A percentile compares a stretch with the other conserved stretches of the same genome.
Evolutionary conservation across 2,888 invertebrate species (phyloP).

Genomic region (Diabrotica balteata): DNA sequence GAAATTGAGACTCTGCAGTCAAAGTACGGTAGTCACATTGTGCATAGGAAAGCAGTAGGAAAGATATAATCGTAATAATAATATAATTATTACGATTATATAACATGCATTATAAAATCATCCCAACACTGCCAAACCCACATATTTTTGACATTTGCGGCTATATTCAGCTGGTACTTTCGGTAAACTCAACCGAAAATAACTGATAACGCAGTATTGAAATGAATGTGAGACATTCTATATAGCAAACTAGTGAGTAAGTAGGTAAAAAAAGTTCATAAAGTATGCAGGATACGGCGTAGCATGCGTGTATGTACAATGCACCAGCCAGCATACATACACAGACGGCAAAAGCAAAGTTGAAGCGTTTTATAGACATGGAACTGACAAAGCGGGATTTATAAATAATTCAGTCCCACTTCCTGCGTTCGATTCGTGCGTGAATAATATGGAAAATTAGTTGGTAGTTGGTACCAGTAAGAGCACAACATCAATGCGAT

Average conservation of each 20-base stretch:
- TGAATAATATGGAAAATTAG: conserved; percentile 49
- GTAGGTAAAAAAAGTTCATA: conserved; percentile 29
- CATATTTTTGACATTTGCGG: too few relatives aligned
- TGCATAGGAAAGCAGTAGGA: too few relatives aligned
- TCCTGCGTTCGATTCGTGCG: conserved; percentile 50
- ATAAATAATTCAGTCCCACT: conserved; percentile 49
- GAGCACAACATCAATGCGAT: conserved; percentile 2
- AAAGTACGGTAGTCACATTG: too few relatives aligned
- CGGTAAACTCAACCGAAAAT: too few relatives aligned
- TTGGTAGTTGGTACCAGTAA: conserved; percentile 39
- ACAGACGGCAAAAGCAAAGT: background rate
- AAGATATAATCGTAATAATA: too few relatives aligned
- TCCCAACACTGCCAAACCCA: too few relatives aligned
- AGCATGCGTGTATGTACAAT: conserved; percentile 9
- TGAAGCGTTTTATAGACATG: conserved; percentile 13
- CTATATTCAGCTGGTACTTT: too few relatives aligned
- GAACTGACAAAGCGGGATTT: conserved; percentile 29
- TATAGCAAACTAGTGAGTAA: conserved; percentile 16
- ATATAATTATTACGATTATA: too few relatives aligned
- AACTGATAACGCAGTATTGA: too few relatives aligned
- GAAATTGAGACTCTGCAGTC: too few relatives aligned
- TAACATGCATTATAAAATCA: too few relatives aligned
- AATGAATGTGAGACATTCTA: conserved; percentile 1
- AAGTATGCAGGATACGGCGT: conserved; percentile 36
- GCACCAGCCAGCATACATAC: conserved; percentile 4